Base-by-base conservation (phyloP, 2,888 invertebrate species). In the Cheilosia impressa region DNA sequence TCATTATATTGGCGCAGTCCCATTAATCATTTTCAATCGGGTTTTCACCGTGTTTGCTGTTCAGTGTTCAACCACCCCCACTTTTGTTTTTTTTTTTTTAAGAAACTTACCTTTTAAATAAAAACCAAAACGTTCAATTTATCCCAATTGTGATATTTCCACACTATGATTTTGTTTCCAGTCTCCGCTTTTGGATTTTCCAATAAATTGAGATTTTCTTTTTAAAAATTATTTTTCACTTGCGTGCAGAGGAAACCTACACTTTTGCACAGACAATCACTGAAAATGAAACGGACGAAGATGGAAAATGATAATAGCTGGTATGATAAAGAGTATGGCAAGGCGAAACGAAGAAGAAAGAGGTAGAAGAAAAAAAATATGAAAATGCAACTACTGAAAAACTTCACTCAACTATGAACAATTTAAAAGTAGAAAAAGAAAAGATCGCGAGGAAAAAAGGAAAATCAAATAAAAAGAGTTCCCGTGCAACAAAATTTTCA, bases 351-450 rank as follows among this genome's bases (percentile, higher is more conserved):
- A 71, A 68, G 50, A 43, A 63, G 43, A 76, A 52, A 58, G 9
- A n/a, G 41, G 5, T 66, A 57, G 66, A 63, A 62, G 65, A 50
- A 78, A 71, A 66, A 66, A 81, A 77, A 34, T 69, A 80, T 72
- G 43, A 87, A 87, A 87, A 79, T 85, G 71, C 76, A 79, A 60
- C 53, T 63, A 88, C 85, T 87, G 88, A 88, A 89, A 88, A 66
- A 83, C 77, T 60, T 83, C 85, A 81, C 84, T 78, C 78, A 84
- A 87, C 82, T 88, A 87, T 85, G 87, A 78, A 82, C 71, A 88
- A 78, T 75, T 81, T 76, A 81, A 62, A 73, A 55, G 55, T 52
- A 45, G 31, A 65, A 62, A 52, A 73, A 78, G 47, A 24, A 69
- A 82, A 75, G 57, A 53, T 50, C 82, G 66, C 69, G 75, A 68